Percentiles rank a stretch among this genome's conserved stretches.
These are phyloP conservation scores for Caenorhabditis sp. DNA, from an alignment of 2,888 invertebrate genomes.

Conservation along the genomic window DNA sequence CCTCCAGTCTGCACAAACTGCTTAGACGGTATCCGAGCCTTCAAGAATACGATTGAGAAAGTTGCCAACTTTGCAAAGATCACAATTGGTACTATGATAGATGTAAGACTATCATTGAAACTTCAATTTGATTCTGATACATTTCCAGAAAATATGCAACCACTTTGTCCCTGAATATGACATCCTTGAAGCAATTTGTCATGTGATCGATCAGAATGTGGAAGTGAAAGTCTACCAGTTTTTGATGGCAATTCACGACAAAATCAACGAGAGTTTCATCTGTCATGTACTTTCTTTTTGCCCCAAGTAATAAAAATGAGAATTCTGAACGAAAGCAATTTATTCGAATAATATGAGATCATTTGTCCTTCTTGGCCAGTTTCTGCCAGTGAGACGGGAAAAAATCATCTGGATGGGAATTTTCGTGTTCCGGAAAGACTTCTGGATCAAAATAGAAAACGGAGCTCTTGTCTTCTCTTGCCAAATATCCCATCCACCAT, in stretches of 20 bases:
- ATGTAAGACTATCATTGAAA: neutral
- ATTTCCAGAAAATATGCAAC: constrained; percentile 47
- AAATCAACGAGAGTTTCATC: constrained; percentile 33
- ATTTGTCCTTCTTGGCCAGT: neutral
- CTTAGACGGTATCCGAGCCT: constrained; percentile 25
- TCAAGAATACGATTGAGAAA: constrained; percentile 42
- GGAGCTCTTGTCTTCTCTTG: constrained; percentile 27
- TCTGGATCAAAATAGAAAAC: constrained; percentile 34
- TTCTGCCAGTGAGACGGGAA: constrained; percentile 30
- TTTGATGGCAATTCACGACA: constrained; percentile 40
- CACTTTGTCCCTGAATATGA: constrained; percentile 42
- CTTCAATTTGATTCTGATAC: neutral
- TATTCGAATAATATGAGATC: constrained; percentile 19
- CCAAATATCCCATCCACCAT: constrained; percentile 53
- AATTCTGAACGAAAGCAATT: neutral
- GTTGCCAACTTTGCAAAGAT: constrained; percentile 40
- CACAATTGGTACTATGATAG: constrained; percentile 32
- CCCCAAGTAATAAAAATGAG: constrained; percentile 34
- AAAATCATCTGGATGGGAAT: neutral
- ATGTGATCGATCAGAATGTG: constrained; percentile 43
- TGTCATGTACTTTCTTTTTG: constrained; percentile 49
- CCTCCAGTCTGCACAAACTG: constrained; percentile 44
- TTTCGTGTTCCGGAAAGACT: neutral
- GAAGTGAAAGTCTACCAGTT: constrained; percentile 37
- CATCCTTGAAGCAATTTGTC: constrained; percentile 50